phyloP scores from a whole-genome alignment of 2,888 invertebrate genomes.

The Scaptomyza cyrtandrae region DNA sequence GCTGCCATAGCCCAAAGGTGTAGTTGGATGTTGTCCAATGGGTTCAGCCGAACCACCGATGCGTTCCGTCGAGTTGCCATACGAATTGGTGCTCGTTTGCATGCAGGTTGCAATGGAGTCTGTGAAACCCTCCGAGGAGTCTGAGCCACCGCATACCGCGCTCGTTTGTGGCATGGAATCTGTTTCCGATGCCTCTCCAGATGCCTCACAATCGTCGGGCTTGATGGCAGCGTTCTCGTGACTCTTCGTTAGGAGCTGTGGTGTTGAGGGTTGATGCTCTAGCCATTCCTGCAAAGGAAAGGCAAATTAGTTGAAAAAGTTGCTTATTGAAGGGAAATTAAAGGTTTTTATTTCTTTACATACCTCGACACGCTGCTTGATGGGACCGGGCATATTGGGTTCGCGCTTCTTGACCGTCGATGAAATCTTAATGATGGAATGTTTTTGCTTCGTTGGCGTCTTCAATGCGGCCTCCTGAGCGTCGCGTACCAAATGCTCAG shows the following conservation, averaged over 20 bases:
- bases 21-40: constrained; percentile 70
- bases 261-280: constrained; percentile 82
- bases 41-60: constrained; percentile 87
- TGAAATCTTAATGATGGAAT: constrained; percentile 82
- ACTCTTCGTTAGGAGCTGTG: constrained; percentile 60
- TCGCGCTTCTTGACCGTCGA: constrained; percentile 84
- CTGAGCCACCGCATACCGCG: constrained; percentile 85
- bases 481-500: constrained; percentile 91
- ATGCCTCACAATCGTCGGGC: constrained; percentile 90
- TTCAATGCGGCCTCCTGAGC: constrained; percentile 81
- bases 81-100: constrained; percentile 85
- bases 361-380: constrained; percentile 84
- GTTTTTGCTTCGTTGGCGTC: constrained; percentile 83
- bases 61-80: constrained; percentile 85
- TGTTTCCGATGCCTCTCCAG: constrained; percentile 91
- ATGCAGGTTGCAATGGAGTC: constrained; percentile 90
- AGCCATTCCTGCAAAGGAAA: constrained; percentile 82
- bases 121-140: constrained; percentile 91
- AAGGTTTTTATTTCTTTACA: constrained; percentile 14
- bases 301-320: background rate
- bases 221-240: constrained; percentile 46
- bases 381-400: constrained; percentile 82
- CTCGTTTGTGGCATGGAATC: constrained; percentile 86
- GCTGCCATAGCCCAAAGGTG: constrained; percentile 64
- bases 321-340: background rate